Conservation (phyloP, 2,797 vertebrate genomes). For the Syndactyla subalaris region DNA sequence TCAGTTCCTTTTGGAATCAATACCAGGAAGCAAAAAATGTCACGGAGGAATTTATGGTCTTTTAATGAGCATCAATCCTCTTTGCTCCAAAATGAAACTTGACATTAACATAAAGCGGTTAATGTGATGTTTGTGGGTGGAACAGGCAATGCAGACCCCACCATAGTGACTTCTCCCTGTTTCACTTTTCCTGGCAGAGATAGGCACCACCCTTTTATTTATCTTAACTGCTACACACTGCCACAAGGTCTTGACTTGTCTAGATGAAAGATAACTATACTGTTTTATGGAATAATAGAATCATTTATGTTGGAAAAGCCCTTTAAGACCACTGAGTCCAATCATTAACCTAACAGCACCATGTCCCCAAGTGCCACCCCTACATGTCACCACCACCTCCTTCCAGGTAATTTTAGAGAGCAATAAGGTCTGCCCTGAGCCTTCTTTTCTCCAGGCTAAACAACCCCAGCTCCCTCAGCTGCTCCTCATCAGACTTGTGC, state of each 20-base stretch:
- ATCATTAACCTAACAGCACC: accelerated
- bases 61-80: not conserved
- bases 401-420: not conserved
- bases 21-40: not conserved
- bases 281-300: not conserved
- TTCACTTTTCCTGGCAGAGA: not conserved
- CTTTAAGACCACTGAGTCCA: not conserved
- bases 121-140: not conserved
- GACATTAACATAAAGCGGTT: not conserved
- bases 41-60: not conserved
- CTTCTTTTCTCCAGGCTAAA: not conserved
- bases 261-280: not conserved
- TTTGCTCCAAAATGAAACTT: not conserved
- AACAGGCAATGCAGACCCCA: not conserved
- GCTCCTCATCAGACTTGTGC: not conserved
- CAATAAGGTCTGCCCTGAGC: not conserved
- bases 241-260: not conserved
- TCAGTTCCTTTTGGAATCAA: not conserved
- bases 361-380: not conserved
- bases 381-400: too few species aligned
- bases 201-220: not conserved
- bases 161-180: not conserved
- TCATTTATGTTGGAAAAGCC: not conserved
- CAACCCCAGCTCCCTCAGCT: not conserved
- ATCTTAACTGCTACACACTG: not conserved